These are phyloP conservation scores for Masnerella sp. DNA, from an alignment of 2,888 invertebrate genomes.

Conservation along the genomic window DNA sequence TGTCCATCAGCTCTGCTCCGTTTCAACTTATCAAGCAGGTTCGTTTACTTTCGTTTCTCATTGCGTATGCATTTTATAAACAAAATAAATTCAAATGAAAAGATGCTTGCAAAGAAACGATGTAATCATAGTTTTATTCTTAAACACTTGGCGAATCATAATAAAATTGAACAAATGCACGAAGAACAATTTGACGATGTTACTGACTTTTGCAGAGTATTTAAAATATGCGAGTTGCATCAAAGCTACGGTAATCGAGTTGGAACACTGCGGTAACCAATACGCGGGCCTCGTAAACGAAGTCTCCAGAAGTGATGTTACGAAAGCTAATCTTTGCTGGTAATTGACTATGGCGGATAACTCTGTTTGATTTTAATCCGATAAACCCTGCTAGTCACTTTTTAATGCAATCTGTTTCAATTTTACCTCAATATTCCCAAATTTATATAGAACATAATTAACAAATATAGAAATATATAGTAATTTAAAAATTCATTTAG, in stretches of 20 bases:
- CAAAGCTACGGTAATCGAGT: constrained; percentile 80
- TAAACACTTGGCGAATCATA: too few species aligned
- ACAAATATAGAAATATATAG: too few species aligned
- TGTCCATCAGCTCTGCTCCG: constrained; percentile 82
- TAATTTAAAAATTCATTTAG: too few species aligned
- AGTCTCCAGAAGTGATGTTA: constrained; percentile 80
- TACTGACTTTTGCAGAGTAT: constrained; percentile 78
- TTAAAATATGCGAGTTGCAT: constrained; percentile 81
- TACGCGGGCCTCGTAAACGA: constrained; percentile 80
- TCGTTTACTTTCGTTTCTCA: constrained; percentile 39
- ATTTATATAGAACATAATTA: too few species aligned
- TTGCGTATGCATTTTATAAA: not conserved
- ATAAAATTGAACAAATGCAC: not conserved
- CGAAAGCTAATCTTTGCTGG: constrained; percentile 81
- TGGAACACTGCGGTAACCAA: constrained; percentile 80
- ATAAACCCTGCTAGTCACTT: constrained; percentile 6
- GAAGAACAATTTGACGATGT: not conserved
- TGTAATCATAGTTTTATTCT: too few species aligned
- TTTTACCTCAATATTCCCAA: constrained; percentile 8
- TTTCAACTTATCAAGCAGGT: constrained; percentile 81
- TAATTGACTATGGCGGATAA: constrained; percentile 67
- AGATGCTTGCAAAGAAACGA: too few species aligned
- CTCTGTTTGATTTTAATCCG: constrained; percentile 34
- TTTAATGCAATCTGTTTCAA: constrained; percentile 5
- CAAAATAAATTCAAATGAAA: too few species aligned